These are phyloP conservation scores for Enteromius trimaculatus DNA, from an alignment of 2,797 vertebrate genomes.

Conservation along the genomic window DNA sequence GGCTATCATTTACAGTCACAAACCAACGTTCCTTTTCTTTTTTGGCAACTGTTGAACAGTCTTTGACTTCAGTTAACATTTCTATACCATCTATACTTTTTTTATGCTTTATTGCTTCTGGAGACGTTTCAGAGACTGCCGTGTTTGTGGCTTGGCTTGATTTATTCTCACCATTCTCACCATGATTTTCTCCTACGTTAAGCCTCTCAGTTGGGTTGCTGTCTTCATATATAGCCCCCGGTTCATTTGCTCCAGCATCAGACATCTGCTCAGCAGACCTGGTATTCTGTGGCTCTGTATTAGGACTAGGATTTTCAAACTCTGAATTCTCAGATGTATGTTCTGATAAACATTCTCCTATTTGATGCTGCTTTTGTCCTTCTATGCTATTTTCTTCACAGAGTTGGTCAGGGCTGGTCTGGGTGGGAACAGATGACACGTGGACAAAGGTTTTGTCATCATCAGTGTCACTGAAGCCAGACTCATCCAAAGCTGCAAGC, in stretches of 20 bases:
- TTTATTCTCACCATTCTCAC: slow-evolving; percentile 19
- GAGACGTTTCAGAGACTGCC: slow-evolving; percentile 49
- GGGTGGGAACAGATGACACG: slow-evolving; percentile 10
- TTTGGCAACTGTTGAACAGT: slow-evolving; percentile 35
- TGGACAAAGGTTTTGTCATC: slow-evolving; percentile 66
- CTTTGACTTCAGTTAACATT: slow-evolving; percentile 18
- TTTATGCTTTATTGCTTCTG: slow-evolving; percentile 1
- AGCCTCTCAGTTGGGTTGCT: not conserved
- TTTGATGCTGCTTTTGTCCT: slow-evolving; percentile 2
- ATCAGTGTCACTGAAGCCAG: slow-evolving; percentile 82
- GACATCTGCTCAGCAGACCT: slow-evolving; percentile 40
- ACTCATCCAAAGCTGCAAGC: slow-evolving; percentile 84
- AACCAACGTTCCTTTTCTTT: slow-evolving; percentile 81
- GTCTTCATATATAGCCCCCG: not conserved
- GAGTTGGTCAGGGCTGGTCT: slow-evolving; percentile 12
- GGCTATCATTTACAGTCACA: slow-evolving; percentile 73
- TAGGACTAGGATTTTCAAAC: slow-evolving; percentile 11
- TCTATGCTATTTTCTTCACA: slow-evolving; percentile 1
- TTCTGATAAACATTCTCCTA: slow-evolving; percentile 3
- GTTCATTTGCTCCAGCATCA: slow-evolving; percentile 9
- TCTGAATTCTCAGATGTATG: slow-evolving; percentile 59
- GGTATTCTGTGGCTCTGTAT: not conserved
- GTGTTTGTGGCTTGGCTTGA: slow-evolving; percentile 10
- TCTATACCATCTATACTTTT: slow-evolving; percentile 2
- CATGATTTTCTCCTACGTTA: slow-evolving; percentile 1